Percentiles rank a stretch among this genome's conserved stretches.
Evolutionary conservation across 2,113 vertebrate species (phyloP).

Genomic region (Muntiacus muntjak): DNA sequence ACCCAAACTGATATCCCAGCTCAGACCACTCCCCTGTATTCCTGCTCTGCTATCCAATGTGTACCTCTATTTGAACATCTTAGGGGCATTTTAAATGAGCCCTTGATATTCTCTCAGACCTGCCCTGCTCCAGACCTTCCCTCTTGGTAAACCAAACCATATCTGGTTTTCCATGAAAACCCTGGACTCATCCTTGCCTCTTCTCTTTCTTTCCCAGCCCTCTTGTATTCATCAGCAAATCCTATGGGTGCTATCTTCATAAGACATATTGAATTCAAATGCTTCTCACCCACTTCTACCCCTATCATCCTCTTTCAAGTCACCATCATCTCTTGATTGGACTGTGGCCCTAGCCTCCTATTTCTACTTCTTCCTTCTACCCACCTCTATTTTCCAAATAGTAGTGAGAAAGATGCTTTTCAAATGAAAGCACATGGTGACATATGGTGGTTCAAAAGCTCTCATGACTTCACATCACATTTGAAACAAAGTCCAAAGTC

Average conservation of each 20-base stretch:
- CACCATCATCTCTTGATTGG: background rate
- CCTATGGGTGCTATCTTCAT: background rate
- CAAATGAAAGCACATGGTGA: background rate
- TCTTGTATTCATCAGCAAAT: background rate
- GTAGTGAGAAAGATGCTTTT: background rate
- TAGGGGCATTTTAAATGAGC: background rate
- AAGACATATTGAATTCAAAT: background rate
- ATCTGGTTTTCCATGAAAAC: background rate
- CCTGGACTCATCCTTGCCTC: background rate
- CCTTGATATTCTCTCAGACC: background rate
- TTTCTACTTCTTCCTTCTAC: background rate
- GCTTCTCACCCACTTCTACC: background rate
- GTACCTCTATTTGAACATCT: background rate
- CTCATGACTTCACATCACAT: too few relatives aligned
- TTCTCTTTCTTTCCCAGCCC: background rate
- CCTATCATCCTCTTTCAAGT: background rate
- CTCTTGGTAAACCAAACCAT: background rate
- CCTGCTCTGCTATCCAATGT: background rate
- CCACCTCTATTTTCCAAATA: background rate
- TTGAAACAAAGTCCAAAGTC: background rate
- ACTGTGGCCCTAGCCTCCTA: background rate
- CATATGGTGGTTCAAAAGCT: background rate
- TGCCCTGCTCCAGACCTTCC: background rate
- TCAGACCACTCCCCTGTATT: background rate
- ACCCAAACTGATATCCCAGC: background rate